phyloP scores from a whole-genome alignment of 2,797 vertebrate genomes.

The Sphaeramia orbicularis region DNA sequence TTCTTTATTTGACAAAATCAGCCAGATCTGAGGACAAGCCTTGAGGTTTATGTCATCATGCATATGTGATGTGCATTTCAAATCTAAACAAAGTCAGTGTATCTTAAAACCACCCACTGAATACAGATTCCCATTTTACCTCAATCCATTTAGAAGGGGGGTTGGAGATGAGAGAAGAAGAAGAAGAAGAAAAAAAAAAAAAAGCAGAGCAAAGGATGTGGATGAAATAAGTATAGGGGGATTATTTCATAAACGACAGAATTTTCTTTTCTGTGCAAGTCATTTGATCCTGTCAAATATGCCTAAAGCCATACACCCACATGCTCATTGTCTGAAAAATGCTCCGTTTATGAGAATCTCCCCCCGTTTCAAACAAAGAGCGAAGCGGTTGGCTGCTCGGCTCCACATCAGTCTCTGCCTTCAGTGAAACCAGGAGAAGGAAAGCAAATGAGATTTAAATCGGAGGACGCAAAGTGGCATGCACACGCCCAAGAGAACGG shows the following conservation, averaged over 20 bases:
- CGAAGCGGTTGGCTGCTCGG: conserved; percentile 52
- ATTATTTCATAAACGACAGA: conserved; percentile 86
- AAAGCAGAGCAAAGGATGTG: conserved; percentile 64
- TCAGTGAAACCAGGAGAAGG: conserved; percentile 41
- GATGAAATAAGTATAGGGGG: conserved; percentile 82
- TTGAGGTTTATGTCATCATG: conserved; percentile 74
- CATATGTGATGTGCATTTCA: conserved; percentile 71
- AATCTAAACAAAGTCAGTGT: conserved; percentile 77
- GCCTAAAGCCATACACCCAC: conserved; percentile 85
- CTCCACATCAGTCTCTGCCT: conserved; percentile 48
- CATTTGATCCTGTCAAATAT: conserved; percentile 86
- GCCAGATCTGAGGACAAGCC: conserved; percentile 70
- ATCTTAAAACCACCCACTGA: conserved; percentile 78
- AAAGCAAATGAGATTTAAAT: conserved; percentile 74
- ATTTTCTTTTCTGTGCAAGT: conserved; percentile 81
- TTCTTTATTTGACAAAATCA: conserved; percentile 59
- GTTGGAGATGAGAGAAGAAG: conserved; percentile 51
- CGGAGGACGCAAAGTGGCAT: conserved; percentile 40
- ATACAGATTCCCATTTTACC: conserved; percentile 74
- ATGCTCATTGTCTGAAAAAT: conserved; percentile 79
- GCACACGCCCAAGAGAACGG: conserved; percentile 49
- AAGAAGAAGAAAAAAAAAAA: conserved; percentile 44
- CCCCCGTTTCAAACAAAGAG: conserved; percentile 57
- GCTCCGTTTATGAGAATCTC: conserved; percentile 74
- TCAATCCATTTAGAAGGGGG: conserved; percentile 58